phyloP scores from a whole-genome alignment of 2,113 vertebrate genomes.

The Cygnus atratus region DNA sequence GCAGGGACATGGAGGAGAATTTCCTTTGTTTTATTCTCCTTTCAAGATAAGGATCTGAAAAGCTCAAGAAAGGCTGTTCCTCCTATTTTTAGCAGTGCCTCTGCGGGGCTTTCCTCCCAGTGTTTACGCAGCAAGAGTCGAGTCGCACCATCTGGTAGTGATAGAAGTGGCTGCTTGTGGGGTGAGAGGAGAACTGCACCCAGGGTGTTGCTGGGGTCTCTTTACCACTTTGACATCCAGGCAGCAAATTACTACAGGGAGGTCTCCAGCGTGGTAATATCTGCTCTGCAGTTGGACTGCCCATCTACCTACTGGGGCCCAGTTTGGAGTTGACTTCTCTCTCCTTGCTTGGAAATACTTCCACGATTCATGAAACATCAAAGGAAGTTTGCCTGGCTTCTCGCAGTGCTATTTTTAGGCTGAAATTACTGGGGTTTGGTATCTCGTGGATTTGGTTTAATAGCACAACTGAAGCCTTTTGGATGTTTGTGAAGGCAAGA shows the following conservation, averaged over 20 bases:
- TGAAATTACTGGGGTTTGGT: conserved; percentile 48
- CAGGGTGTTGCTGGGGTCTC: conserved; percentile 26
- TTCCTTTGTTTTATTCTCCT: conserved; percentile 51
- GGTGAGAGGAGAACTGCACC: conserved; percentile 39
- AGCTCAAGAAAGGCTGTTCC: conserved; percentile 60
- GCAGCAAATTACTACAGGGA: background rate
- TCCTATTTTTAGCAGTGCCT: conserved; percentile 76
- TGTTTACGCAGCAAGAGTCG: conserved; percentile 73
- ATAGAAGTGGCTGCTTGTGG: conserved; percentile 64
- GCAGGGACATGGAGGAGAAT: background rate
- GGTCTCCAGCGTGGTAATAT: background rate
- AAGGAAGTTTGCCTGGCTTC: conserved; percentile 44
- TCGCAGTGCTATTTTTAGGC: conserved; percentile 29
- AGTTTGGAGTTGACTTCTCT: conserved; percentile 32
- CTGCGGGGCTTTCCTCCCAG: conserved; percentile 69
- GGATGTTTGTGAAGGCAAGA: conserved; percentile 31
- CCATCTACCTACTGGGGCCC: background rate
- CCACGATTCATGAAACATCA: background rate
- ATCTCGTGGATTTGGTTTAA: conserved; percentile 7
- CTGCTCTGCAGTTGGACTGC: conserved; percentile 29
- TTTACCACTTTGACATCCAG: background rate
- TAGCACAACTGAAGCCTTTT: conserved; percentile 6
- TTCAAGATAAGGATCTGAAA: conserved; percentile 66
- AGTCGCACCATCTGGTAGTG: conserved; percentile 78
- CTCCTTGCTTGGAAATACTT: conserved; percentile 56